phyloP scores from a whole-genome alignment of 2,113 vertebrate genomes.

The Morone saxatilis region DNA sequence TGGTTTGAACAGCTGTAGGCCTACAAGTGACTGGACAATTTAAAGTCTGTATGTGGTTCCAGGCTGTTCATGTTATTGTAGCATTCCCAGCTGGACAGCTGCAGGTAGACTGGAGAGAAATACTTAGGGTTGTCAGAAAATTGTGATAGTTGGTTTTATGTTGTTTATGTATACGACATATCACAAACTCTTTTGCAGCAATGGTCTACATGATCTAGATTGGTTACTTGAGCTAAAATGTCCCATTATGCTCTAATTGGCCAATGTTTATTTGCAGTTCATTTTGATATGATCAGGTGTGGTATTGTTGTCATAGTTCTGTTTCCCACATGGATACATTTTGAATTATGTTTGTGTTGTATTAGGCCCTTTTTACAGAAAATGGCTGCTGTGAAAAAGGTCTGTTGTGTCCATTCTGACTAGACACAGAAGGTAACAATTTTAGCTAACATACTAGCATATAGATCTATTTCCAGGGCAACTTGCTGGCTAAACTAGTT shows the following conservation, averaged over 20 bases:
- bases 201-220: background rate
- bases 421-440: too few relatives aligned
- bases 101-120: slow-evolving; percentile 6
- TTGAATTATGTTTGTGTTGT: too few relatives aligned
- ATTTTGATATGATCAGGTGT: background rate
- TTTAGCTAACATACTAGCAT: too few relatives aligned
- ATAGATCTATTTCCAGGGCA: too few relatives aligned
- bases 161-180: background rate
- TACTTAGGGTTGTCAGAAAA: too few relatives aligned
- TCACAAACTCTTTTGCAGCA: background rate
- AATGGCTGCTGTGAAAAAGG: too few relatives aligned
- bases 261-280: background rate
- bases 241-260: background rate
- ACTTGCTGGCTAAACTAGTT: too few relatives aligned
- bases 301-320: too few relatives aligned
- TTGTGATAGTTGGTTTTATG: background rate
- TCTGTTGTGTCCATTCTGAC: too few relatives aligned
- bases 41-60: slow-evolving; percentile 27
- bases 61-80: slow-evolving; percentile 27
- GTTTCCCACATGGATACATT: background rate
- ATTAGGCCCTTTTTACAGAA: too few relatives aligned
- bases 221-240: too few relatives aligned
- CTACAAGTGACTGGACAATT: slow-evolving; percentile 40
- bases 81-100: slow-evolving; percentile 9
- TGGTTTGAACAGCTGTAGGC: slow-evolving; percentile 54